Conservation (phyloP, 2,113 vertebrate species). For the Notechis scutatus region DNA sequence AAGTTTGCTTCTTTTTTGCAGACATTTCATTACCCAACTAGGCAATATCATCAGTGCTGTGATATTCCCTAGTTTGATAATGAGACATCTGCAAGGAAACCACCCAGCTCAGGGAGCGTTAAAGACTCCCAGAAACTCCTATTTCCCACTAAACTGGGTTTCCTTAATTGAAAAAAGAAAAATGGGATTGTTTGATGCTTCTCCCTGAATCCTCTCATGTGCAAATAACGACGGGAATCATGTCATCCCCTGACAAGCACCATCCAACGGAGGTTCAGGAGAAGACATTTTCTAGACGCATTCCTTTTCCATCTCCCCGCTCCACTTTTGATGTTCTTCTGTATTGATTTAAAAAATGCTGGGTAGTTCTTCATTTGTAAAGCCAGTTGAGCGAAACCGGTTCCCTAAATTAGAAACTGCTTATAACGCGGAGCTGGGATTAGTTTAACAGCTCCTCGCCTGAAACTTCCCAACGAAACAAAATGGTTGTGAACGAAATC, state of each 20-base stretch:
- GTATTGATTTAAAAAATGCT: not conserved
- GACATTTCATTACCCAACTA: not conserved
- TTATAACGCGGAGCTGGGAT: slow-evolving; percentile 2
- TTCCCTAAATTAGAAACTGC: slow-evolving; percentile 24
- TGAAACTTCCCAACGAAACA: not conserved
- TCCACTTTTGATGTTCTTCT: slow-evolving; percentile 29
- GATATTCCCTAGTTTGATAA: too few relatives aligned
- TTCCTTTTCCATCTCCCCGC: not conserved
- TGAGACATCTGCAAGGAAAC: too few relatives aligned
- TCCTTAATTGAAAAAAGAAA: slow-evolving; percentile 37
- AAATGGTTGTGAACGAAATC: not conserved
- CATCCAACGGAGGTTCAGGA: not conserved
- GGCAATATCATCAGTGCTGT: too few relatives aligned
- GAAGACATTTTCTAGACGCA: slow-evolving; percentile 31
- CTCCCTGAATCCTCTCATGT: slow-evolving; percentile 37
- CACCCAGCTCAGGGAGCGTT: not conserved
- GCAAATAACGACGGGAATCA: not conserved
- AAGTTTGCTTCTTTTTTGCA: not conserved
- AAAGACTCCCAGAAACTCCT: slow-evolving; percentile 1
- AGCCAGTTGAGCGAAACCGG: slow-evolving; percentile 40
- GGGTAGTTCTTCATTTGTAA: slow-evolving; percentile 40
- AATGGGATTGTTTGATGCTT: slow-evolving; percentile 38
- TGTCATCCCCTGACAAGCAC: slow-evolving; percentile 8
- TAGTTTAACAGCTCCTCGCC: not conserved
- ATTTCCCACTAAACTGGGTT: slow-evolving; percentile 54